phyloP scores from a whole-genome alignment of 2,113 vertebrate species.

The Ctenodactylus gundi region DNA sequence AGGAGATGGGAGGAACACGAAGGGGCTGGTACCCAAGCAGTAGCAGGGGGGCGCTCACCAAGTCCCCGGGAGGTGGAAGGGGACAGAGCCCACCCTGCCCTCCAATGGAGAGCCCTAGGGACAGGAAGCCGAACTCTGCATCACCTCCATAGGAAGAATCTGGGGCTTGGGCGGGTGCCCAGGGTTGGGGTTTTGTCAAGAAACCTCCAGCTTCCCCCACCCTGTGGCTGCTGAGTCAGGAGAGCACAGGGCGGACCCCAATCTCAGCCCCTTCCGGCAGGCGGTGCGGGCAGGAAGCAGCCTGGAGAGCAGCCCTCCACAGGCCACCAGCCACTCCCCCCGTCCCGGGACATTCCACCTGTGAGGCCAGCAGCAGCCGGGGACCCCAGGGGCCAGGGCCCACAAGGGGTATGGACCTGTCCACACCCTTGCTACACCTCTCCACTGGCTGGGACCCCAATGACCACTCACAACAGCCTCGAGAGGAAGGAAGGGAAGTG shows the following conservation, averaged over 20 bases:
- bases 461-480: neutral
- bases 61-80: neutral
- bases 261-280: constrained; percentile 31
- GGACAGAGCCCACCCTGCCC: neutral
- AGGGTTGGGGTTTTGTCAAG: neutral
- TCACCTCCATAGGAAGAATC: neutral
- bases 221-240: constrained; percentile 65
- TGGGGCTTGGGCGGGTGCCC: neutral
- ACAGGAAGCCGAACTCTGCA: neutral
- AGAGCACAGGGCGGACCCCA: neutral
- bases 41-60: neutral
- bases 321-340: neutral
- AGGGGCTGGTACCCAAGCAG: too few relatives aligned
- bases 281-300: neutral
- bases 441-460: neutral
- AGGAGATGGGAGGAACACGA: neutral
- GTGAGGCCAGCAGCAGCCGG: neutral
- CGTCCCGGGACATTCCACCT: too few relatives aligned
- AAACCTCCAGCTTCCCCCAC: neutral
- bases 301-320: neutral
- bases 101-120: neutral
- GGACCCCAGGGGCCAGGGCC: neutral
- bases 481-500: fast-evolving
- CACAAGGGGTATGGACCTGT: neutral
- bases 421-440: neutral